Evolutionary conservation across 2,113 vertebrate species (phyloP), one percentile per base, ranked within the genome.

Genomic region (Neodontobutis hainanensis): DNA sequence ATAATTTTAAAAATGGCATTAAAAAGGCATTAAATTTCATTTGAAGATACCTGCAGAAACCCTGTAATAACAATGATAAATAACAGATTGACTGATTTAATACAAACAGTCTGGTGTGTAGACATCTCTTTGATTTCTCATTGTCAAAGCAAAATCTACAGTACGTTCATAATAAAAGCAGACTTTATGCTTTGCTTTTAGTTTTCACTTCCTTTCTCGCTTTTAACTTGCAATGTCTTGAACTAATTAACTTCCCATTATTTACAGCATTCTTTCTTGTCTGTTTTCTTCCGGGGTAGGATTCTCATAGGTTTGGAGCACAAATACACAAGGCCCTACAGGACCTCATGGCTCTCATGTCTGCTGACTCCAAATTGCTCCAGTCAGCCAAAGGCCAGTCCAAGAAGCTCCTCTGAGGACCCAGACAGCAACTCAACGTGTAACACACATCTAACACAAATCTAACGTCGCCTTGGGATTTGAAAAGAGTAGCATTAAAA

Each of bases 251-350:
- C 70, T 71, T 58, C 53, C 35, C 8, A 8, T 38, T 36, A 3
- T 11, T 32, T 5, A 44, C 11, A 1, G 14, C 48, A 5, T 55
- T 12, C 14, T 48, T 19, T 32, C 7, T 0, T 12, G 10, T 52
- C 12, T 6, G 5, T 32, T 12, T 49, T 36, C 36, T 35, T 34
- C 32, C 19, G 10, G 61, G 11, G 5, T 15, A 92, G 94, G 93
- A 95, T 70, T 93, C 95, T 2, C 94, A 91, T 76, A 87, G 89
- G 45, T 95, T 96, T 57, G 95, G 94, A 36, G 75, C 67, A 56
- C 89, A 93, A 80, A 94, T 96, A 4, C 78, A 71, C 10, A 83
- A 88, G 1, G 91, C 95, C 0, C 80, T 95, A n/a, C 19, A 84
- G 27, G 94, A 96, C 0, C 80, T 95, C 52, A 89, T 94, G 78